Evolutionary conservation across 2,113 vertebrate genomes (phyloP), one percentile per base, ranked within the genome.

Genomic region (Lontra canadensis): DNA sequence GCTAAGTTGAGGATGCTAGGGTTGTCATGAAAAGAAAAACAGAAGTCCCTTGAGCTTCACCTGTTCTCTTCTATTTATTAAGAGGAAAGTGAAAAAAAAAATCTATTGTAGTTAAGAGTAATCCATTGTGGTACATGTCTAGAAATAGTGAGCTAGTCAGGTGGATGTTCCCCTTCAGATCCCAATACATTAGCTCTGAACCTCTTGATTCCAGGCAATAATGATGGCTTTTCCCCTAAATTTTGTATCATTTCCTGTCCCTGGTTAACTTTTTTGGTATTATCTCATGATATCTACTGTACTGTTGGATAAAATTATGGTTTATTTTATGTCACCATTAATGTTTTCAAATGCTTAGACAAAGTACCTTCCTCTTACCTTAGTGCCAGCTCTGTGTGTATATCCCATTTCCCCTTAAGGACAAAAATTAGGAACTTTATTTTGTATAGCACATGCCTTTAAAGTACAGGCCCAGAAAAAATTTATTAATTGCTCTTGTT

Each of bases 301-400:
- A 21, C 6, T 44, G 17, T 42, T 90, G 26, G 12, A 83, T 65
- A 20, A 91, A 91, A 82, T 47, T 10, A 44, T 57, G 39, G 47
- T 78, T 94, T 95, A 88, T 92, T 96, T 86, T 78, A 87, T 76
- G 18, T 73, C n/a, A 42, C 7, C 47, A 65, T 23, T 82, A 47
- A 85, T 12, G 44, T 82, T 93, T 97, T 94, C 18, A 76, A 59
- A 25, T n/a, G 23, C 34, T 89, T 92, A 82, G 79, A 63, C 2
- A 6, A 93, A 61, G 23, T 42, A 8, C 49, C 61, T 93, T 55
- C 63, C 13, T 71, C 44, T 71, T 9, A 88, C 9, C 31, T 7
- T 39, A 84, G 14, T 18, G 8, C 4, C 18, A 85, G 65, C 18
- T 21, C 18, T 23, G 4, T 78, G 42, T 8, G 34, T 55, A 94